A percentile compares a stretch with the other conserved stretches of the same genome.
phyloP scores from a whole-genome alignment of 30 jellyfish, hydroid and myxozoan genomes.

The Chironex yamaguchii region DNA sequence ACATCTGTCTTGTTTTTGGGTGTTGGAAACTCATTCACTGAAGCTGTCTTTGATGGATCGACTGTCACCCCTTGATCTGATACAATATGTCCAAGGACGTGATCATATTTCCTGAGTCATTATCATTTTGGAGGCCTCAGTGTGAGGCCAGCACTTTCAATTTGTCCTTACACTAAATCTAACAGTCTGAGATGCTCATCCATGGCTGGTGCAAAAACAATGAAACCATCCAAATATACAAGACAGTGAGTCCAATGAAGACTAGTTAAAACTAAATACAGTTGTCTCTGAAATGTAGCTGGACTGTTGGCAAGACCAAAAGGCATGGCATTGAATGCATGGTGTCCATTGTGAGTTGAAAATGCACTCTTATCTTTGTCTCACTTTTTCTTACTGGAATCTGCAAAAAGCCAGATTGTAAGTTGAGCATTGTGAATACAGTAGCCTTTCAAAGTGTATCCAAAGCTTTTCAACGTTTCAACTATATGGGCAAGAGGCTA shows the following conservation, averaged over 20 bases:
- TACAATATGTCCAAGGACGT: conserved; percentile 53
- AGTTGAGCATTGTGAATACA: conserved; percentile 35
- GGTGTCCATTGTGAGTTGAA: conserved; percentile 24
- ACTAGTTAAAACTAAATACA: conserved; percentile 45
- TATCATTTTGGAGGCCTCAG: conserved; percentile 64
- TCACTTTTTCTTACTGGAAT: conserved; percentile 24
- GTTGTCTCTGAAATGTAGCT: conserved; percentile 56
- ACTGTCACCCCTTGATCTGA: conserved; percentile 33
- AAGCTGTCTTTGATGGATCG: background rate
- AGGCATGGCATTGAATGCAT: conserved; percentile 37
- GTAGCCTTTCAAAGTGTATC: conserved; percentile 50
- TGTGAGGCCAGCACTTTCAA: conserved; percentile 38
- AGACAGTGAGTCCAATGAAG: conserved; percentile 36
- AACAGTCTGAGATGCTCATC: conserved; percentile 57
- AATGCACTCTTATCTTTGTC: conserved; percentile 60
- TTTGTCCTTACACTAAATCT: conserved; percentile 19
- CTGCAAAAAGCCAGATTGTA: conserved; percentile 71
- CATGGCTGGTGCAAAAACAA: conserved; percentile 23
- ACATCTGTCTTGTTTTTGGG: background rate
- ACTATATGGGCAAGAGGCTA: conserved; percentile 66
- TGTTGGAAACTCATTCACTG: background rate
- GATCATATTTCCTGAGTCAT: conserved; percentile 10
- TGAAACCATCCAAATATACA: conserved; percentile 51
- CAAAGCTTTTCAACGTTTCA: conserved; percentile 55
- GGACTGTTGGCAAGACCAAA: conserved; percentile 56